Base-by-base conservation (phyloP, 1,140 invertebrate genomes). In the Harlomillsia oculata region DNA sequence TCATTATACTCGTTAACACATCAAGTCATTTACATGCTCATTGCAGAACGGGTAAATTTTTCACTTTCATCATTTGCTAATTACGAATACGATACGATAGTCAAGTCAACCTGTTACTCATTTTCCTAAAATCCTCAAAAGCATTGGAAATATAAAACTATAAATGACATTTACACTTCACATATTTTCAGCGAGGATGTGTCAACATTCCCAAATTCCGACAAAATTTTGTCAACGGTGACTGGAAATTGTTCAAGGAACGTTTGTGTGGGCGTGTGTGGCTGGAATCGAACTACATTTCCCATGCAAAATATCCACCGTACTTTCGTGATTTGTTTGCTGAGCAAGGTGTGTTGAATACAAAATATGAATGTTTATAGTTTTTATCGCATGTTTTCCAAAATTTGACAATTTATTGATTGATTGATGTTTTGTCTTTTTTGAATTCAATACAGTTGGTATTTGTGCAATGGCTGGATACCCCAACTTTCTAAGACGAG, bases 1-100 rank as follows among this genome's bases (percentile, higher is more conserved):
- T 51, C 55, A 18, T 20, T 57, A 11, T 57, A 57, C 26, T 57
- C 55, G 6, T 26, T 57, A 23, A 57, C 55, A 0, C 55, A 57
- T 41, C 55, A 57, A 34, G 46, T 57, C 8, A 41, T 57, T 44
- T 57, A 51, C 39, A 57, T 51, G 46, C 46, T 57, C 2, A 2
- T 57, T 11, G 46, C 55, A 18, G 29, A 51, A 44, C 50, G 51
- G 48, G 55, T 57, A 36, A 34, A 8, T 34, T n/a, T n/a, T n/a
- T n/a, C 6, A 34, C 14, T 8, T 34, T 34, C 14, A 8, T 34
- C 6, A 34, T 8, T 8, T 34, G 30, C 14, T 14, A 34, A 34
- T 34, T 8, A 8, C 6, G 14, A 34, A 34, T 34, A 14, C 30
- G 6, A 14, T 34, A 34, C 30, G 14, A 14, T 34, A 6, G 14